Base-by-base conservation (phyloP, 2,888 invertebrate genomes). In the Seladonia tumulorum region DNA sequence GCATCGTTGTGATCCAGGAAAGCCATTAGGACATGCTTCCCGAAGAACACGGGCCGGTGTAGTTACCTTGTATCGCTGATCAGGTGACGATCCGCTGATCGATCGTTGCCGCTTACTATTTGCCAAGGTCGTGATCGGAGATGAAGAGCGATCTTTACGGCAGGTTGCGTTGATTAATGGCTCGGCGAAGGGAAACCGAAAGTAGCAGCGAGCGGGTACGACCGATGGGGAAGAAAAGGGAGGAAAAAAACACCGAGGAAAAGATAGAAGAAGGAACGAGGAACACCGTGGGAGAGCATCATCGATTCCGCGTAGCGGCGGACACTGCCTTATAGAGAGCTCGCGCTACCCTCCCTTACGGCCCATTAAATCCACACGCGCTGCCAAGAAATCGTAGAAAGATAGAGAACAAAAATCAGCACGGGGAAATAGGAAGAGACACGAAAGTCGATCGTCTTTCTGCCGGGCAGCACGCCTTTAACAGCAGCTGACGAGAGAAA, bases 331-430 rank as follows among this genome's bases (percentile, higher is more conserved):
- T 88, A 81, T 87, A 88, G 29, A 87, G 83, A 74, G 76, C 49
- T 57, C 73, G 35, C 16, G 29, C 66, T 66, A 78, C 79, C 84
- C 82, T 90, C 76, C 84, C 85, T 90, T 83, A 88, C 90, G 86
- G 82, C 60, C 90, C 87, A 90, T 90, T 90, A 87, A 84, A 84
- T 87, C 82, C 47, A 63, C 87, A 72, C 81, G 83, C 77, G 82
- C 70, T 89, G 90, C 87, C 89, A 85, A 87, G 89, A 85, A 83
- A 85, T 89, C 83, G 85, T 57, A 47, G 79, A 77, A 79, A 84
- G 76, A 81, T 70, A 29, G 80, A 77, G 79, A 39, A 39, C 29
- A 74, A 82, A 80, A 77, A 80, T 22, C 68, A 42, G 8, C 14
- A 10, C 14, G 22, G 60, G 29, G 72, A 47, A 47, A 79, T 73